Conservation (phyloP, 2,888 invertebrate genomes). For the Thalpophila matura region DNA sequence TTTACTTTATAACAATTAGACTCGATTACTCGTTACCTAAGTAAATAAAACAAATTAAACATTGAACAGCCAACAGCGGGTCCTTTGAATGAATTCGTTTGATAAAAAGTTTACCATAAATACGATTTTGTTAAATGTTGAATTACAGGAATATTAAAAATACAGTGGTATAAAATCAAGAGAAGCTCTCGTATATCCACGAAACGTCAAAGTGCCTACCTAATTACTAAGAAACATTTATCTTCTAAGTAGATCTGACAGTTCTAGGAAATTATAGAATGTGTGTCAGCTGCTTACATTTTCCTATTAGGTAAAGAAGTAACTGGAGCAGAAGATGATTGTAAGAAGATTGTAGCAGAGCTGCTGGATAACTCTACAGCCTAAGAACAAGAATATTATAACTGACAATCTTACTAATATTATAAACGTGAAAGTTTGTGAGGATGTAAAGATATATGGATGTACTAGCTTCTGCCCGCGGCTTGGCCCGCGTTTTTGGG, state of each 20-base stretch:
- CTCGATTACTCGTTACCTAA: slow-evolving; percentile 35
- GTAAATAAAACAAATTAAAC: slow-evolving; percentile 42
- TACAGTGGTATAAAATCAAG: background rate
- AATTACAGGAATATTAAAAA: slow-evolving; percentile 3
- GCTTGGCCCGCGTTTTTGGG: too few species aligned
- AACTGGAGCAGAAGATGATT: background rate
- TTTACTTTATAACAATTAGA: slow-evolving; percentile 33
- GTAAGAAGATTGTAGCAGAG: slow-evolving; percentile 7
- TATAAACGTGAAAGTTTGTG: too few species aligned
- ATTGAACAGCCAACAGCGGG: background rate
- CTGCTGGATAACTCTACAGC: too few species aligned
- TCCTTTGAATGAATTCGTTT: slow-evolving; percentile 33
- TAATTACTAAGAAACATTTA: background rate
- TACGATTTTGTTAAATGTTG: slow-evolving; percentile 8
- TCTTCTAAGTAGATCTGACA: background rate
- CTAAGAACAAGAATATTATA: too few species aligned
- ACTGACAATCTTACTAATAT: too few species aligned
- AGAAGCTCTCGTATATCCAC: background rate
- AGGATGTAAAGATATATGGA: too few species aligned
- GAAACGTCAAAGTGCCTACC: background rate
- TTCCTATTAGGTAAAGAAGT: too few species aligned
- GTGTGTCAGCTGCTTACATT: too few species aligned
- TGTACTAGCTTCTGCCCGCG: too few species aligned
- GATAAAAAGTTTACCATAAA: slow-evolving; percentile 23
- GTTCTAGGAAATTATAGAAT: slow-evolving; percentile 5